These are phyloP conservation scores for Aphaenogaster rudis DNA, from an alignment of 1,140 invertebrate species.

Conservation along the genomic window DNA sequence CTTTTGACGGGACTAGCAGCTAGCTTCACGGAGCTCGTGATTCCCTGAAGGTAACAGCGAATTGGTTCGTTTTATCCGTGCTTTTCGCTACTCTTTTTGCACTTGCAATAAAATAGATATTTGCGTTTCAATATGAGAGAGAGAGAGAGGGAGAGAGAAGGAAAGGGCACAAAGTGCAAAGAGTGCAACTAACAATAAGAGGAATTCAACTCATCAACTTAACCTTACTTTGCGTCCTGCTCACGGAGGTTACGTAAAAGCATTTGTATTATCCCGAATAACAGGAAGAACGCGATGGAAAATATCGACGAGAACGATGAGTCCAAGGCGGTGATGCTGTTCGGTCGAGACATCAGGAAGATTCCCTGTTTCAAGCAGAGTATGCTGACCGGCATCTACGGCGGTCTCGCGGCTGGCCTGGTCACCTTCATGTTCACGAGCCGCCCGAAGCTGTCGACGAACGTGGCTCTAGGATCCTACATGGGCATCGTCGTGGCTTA, in stretches of 20 bases:
- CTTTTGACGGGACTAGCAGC: too few relatives aligned
- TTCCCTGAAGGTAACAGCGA: too few relatives aligned
- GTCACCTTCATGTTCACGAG: slow-evolving; percentile 89
- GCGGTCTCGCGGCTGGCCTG: slow-evolving; percentile 88
- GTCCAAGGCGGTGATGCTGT: slow-evolving; percentile 84
- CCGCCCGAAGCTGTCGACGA: slow-evolving; percentile 84
- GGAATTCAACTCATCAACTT: neutral
- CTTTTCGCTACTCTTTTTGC: too few relatives aligned
- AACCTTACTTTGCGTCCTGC: slow-evolving; percentile 10
- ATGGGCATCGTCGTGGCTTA: slow-evolving; percentile 87
- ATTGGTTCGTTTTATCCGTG: too few relatives aligned
- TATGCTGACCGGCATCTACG: slow-evolving; percentile 88
- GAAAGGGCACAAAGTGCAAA: too few relatives aligned
- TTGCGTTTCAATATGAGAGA: too few relatives aligned
- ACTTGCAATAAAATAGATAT: too few relatives aligned
- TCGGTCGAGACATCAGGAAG: slow-evolving; percentile 88
- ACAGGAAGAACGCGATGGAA: neutral
- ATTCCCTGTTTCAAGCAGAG: slow-evolving; percentile 90
- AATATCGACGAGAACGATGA: neutral
- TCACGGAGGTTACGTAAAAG: neutral
- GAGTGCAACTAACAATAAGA: too few relatives aligned
- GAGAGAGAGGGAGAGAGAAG: too few relatives aligned
- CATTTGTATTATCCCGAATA: neutral
- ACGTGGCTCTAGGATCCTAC: slow-evolving; percentile 87
- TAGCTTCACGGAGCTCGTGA: too few relatives aligned